Percentiles rank a stretch among this genome's conserved stretches.
Conservation (phyloP, 2,113 vertebrate species). For the Equus quagga region DNA sequence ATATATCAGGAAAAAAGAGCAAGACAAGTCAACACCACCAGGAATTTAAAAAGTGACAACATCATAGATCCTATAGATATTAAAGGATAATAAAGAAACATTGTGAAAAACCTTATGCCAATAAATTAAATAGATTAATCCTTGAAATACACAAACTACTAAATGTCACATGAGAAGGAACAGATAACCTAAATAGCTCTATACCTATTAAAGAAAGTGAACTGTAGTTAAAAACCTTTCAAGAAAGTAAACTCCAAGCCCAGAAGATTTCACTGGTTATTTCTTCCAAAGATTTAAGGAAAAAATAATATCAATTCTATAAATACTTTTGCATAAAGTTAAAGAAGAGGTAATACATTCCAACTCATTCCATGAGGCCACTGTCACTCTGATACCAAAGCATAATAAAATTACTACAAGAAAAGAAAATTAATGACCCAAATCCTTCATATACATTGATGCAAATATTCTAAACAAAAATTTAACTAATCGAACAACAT, state of each 20-base stretch:
- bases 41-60: background rate
- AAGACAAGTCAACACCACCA: background rate
- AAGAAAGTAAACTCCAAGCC: background rate
- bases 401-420: background rate
- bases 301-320: background rate
- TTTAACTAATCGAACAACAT: background rate
- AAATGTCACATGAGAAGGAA: background rate
- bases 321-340: background rate
- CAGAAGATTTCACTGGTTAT: background rate
- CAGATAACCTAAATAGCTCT: background rate
- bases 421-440: background rate
- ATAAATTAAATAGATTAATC: no score
- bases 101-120: background rate
- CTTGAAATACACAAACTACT: background rate
- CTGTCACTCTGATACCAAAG: background rate
- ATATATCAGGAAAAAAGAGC: background rate
- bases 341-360: background rate
- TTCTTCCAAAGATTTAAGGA: background rate
- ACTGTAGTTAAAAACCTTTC: background rate
- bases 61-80: background rate
- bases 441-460: background rate
- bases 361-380: background rate
- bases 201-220: background rate
- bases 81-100: background rate
- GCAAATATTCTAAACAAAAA: background rate